A percentile compares a stretch with the other conserved stretches of the same genome.
phyloP scores from a whole-genome alignment of 2,113 vertebrate species.

The Pao palembangensis region DNA sequence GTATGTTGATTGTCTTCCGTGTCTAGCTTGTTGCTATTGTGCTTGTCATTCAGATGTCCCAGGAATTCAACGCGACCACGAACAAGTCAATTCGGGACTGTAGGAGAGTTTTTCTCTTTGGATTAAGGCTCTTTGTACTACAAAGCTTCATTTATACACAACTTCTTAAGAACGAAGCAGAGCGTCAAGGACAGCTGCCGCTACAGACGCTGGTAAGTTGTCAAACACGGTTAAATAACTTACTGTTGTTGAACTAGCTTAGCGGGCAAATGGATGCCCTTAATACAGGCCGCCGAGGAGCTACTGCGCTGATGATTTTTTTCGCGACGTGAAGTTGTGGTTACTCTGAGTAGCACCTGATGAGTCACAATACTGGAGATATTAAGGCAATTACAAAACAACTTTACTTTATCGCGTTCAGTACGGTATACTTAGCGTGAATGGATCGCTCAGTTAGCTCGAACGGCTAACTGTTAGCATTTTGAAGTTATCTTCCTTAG shows the following conservation, averaged over 20 bases:
- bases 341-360: too few species aligned
- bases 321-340: neutral
- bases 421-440: neutral
- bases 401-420: neutral
- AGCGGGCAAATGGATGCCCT: slow-evolving; percentile 59
- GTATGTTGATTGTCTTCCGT: neutral
- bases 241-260: slow-evolving; percentile 56
- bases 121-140: neutral
- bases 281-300: slow-evolving; percentile 39
- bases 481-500: slow-evolving; percentile 6
- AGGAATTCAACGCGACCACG: slow-evolving; percentile 57
- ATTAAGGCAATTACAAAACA: neutral
- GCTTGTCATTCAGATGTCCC: slow-evolving; percentile 71
- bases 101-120: slow-evolving; percentile 8
- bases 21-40: slow-evolving; percentile 22
- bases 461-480: slow-evolving; percentile 37
- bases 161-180: neutral
- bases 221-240: slow-evolving; percentile 5
- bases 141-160: neutral
- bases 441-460: slow-evolving; percentile 27
- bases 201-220: slow-evolving; percentile 47
- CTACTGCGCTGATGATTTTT: slow-evolving; percentile 1
- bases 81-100: slow-evolving; percentile 19
- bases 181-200: neutral
- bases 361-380: too few species aligned